A percentile compares a stretch with the other conserved stretches of the same genome.
Evolutionary conservation across 2,888 invertebrate species (phyloP).

Genomic region (Keiferia lycopersicella): DNA sequence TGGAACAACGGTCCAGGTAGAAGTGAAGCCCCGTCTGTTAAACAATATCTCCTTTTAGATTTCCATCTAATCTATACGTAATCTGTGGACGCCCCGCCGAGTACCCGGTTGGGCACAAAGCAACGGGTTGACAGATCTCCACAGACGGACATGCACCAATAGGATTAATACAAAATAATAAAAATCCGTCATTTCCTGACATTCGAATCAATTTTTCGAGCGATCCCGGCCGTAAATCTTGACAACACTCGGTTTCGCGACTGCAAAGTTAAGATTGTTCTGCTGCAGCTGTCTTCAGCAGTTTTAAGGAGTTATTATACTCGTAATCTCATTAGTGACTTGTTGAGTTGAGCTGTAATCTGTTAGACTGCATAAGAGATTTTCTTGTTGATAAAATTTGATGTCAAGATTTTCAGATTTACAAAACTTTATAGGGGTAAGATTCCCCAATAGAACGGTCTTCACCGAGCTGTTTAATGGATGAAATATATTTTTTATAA

Average conservation of each 20-base stretch:
- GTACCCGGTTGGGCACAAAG: constrained; percentile 74
- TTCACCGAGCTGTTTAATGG: no score
- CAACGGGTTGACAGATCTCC: constrained; percentile 79
- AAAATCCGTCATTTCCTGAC: constrained; percentile 59
- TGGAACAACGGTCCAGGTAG: constrained; percentile 37
- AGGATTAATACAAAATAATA: constrained; percentile 75
- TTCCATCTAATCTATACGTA: constrained; percentile 76
- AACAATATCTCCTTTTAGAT: constrained; percentile 75
- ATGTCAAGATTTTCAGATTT: no score
- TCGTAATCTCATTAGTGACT: constrained; percentile 63
- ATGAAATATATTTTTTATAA: no score
- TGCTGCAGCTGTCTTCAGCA: constrained; percentile 61
- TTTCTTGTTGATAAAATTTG: constrained; percentile 7
- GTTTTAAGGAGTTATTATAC: constrained; percentile 66
- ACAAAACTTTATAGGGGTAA: no score
- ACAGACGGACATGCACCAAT: constrained; percentile 67
- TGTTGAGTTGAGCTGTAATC: constrained; percentile 38
- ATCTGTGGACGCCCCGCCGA: constrained; percentile 69
- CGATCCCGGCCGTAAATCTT: constrained; percentile 51
- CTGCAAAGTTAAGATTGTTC: constrained; percentile 45
- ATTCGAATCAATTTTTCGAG: constrained; percentile 47
- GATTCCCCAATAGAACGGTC: no score
- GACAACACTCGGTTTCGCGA: constrained; percentile 37
- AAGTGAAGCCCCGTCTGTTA: constrained; percentile 43
- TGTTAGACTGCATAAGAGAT: constrained; percentile 14